Evolutionary conservation across 2,888 invertebrate species (phyloP).

Genomic region (Petrolisthes cinctipes): DNA sequence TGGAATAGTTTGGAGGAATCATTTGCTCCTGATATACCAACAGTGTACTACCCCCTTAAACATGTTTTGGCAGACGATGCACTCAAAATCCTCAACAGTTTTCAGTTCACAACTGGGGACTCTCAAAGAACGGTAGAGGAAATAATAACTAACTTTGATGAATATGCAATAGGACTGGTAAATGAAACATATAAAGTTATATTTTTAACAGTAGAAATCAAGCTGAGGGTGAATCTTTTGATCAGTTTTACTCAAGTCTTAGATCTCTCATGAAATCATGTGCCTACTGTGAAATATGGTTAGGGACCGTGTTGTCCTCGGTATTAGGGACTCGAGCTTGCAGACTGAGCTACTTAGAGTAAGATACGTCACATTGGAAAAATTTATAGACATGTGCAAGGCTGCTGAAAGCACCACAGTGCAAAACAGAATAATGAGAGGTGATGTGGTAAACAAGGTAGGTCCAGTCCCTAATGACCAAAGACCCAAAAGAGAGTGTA

Average conservation of each 20-base stretch:
- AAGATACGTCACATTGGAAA: conserved; percentile 1
- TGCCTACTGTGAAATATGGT: not conserved
- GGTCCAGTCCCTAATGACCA: not conserved
- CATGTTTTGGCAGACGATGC: conserved; percentile 14
- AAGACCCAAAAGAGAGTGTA: conserved; percentile 4
- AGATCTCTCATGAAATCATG: conserved; percentile 17
- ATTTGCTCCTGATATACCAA: no score
- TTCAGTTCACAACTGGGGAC: conserved; percentile 10
- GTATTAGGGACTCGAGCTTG: not conserved
- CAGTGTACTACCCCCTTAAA: no score
- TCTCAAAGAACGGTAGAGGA: conserved; percentile 4
- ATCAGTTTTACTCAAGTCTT: conserved; percentile 2
- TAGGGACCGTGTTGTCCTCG: not conserved
- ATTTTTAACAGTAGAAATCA: conserved; percentile 17
- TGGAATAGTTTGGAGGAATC: no score
- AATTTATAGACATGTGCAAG: conserved; percentile 9
- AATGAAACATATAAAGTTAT: conserved; percentile 4
- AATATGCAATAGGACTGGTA: not conserved
- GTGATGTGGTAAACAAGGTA: conserved; percentile 6
- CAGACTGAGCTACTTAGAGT: not conserved
- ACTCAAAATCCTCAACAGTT: not conserved
- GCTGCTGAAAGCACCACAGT: not conserved
- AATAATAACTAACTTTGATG: no score
- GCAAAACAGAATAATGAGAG: conserved; percentile 16
- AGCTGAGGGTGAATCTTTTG: conserved; percentile 6